Conservation (phyloP, 2,888 invertebrate species). For the Griposia aprilina region DNA sequence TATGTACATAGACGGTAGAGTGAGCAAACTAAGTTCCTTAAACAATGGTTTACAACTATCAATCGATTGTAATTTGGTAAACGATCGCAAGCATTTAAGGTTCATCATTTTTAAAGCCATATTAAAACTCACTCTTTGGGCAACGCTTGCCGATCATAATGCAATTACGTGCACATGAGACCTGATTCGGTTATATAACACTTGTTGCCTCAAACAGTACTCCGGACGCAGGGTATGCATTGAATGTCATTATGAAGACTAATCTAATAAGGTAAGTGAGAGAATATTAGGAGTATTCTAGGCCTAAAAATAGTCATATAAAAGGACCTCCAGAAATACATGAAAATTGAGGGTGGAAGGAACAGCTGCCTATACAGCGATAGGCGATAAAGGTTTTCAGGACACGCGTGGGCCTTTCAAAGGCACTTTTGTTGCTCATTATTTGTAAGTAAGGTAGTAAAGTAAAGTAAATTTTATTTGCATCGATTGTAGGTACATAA, state of each 20-base stretch:
- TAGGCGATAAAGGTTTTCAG: slow-evolving; percentile 25
- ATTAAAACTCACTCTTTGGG: not conserved
- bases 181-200: slow-evolving; percentile 17
- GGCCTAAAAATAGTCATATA: not conserved
- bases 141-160: slow-evolving; percentile 6
- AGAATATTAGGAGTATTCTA: not conserved
- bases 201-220: slow-evolving; percentile 45
- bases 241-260: not conserved
- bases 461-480: too few relatives aligned
- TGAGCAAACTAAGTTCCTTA: too few relatives aligned
- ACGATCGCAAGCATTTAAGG: too few relatives aligned
- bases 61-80: too few relatives aligned
- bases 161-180: slow-evolving; percentile 9
- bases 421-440: slow-evolving; percentile 1
- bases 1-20: too few relatives aligned
- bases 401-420: not conserved
- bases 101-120: not conserved
- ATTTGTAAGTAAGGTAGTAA: too few relatives aligned
- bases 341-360: slow-evolving; percentile 18
- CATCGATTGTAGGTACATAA: too few relatives aligned
- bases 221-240: not conserved
- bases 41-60: too few relatives aligned
- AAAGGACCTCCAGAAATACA: slow-evolving; percentile 9
- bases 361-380: slow-evolving; percentile 12
- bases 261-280: not conserved